Conservation (phyloP, 2,888 invertebrate genomes). For the Prosopocoilus inquinatus region DNA sequence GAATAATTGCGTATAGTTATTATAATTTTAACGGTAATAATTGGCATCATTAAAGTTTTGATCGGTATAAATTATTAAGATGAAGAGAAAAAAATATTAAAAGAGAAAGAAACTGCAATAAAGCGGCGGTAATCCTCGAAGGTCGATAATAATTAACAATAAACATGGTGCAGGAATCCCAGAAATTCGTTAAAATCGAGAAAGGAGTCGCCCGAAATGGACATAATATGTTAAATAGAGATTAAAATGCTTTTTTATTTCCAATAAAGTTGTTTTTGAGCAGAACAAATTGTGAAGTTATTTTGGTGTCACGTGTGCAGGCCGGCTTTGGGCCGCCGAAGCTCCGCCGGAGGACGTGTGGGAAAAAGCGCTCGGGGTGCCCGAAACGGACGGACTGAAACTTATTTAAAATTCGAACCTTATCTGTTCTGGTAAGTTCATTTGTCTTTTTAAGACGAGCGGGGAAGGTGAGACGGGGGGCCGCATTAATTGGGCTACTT, state of each 20-base stretch:
- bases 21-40: no score
- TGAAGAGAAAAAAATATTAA: no score
- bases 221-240: constrained; percentile 23
- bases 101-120: neutral
- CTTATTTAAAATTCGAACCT: constrained; percentile 26
- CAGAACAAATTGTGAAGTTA: constrained; percentile 18
- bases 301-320: constrained; percentile 7
- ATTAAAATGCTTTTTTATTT: constrained; percentile 25
- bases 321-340: neutral
- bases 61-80: no score
- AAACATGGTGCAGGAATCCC: constrained; percentile 17
- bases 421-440: constrained; percentile 26
- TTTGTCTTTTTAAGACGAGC: constrained; percentile 24
- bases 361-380: constrained; percentile 4
- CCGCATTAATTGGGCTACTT: neutral
- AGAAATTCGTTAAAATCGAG: constrained; percentile 21
- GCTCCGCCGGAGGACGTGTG: neutral
- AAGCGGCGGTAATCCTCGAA: neutral
- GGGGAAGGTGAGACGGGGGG: neutral
- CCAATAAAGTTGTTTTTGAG: constrained; percentile 27
- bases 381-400: constrained; percentile 13
- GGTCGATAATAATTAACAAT: constrained; percentile 1
- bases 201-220: constrained; percentile 21
- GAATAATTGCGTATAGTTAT: no score
- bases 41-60: no score